A percentile compares a stretch with the other conserved stretches of the same genome.
phyloP scores from a whole-genome alignment of 2,888 invertebrate species.

The Hypsopygia costalis region DNA sequence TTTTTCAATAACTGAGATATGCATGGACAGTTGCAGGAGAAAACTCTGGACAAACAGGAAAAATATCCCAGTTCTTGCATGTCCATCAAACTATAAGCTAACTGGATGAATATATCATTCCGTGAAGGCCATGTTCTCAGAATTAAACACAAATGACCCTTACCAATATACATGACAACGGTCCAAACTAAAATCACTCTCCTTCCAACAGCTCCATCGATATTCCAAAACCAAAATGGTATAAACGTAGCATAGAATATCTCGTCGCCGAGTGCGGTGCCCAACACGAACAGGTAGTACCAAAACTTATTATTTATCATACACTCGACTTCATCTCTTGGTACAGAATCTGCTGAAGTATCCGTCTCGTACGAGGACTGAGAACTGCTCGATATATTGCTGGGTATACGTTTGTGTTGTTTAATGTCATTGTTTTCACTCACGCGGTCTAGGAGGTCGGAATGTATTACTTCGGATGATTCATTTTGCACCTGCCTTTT shows the following conservation, averaged over 20 bases:
- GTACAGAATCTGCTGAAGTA: slow-evolving; percentile 42
- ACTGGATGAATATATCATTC: no score
- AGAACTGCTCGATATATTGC: slow-evolving; percentile 61
- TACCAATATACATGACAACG: slow-evolving; percentile 91
- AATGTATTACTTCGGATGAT: slow-evolving; percentile 44
- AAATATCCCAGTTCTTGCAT: no score
- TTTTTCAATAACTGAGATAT: no score
- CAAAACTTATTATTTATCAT: slow-evolving; percentile 87
- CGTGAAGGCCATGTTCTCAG: no score
- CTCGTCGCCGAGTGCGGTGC: slow-evolving; percentile 94
- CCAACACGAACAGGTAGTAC: slow-evolving; percentile 92
- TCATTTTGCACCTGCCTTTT: slow-evolving; percentile 45
- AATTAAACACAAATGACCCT: slow-evolving; percentile 19
- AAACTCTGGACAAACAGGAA: no score
- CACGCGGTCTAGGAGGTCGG: slow-evolving; percentile 41
- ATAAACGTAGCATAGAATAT: slow-evolving; percentile 95
- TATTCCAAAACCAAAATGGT: slow-evolving; percentile 97
- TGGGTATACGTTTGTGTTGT: slow-evolving; percentile 59
- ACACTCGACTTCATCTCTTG: slow-evolving; percentile 61
- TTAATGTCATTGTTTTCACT: slow-evolving; percentile 44
- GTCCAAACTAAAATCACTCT: slow-evolving; percentile 92
- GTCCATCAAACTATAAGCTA: no score
- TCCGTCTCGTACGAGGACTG: slow-evolving; percentile 64
- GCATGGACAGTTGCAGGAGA: no score
- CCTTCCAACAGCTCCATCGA: slow-evolving; percentile 92